These are phyloP conservation scores for Pomatostomus ruficeps DNA, from an alignment of 2,113 vertebrate genomes.

Conservation along the genomic window DNA sequence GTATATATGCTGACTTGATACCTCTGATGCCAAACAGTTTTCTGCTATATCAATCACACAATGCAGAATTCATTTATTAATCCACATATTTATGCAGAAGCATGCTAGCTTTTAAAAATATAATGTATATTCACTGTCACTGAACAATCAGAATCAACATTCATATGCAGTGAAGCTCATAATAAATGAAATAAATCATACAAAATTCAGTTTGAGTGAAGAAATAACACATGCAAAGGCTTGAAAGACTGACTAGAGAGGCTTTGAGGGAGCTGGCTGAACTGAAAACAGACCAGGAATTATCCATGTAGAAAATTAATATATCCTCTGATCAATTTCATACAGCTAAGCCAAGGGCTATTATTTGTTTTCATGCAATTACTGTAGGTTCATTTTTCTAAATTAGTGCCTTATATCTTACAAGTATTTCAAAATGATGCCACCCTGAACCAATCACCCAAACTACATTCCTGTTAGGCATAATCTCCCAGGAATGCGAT, in stretches of 20 bases:
- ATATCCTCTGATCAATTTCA: constrained; percentile 48
- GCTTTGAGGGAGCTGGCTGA: not conserved
- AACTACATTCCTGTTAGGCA: constrained; percentile 27
- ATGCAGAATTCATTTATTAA: not conserved
- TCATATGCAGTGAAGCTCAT: not conserved
- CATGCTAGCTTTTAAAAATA: not conserved
- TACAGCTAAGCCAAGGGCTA: constrained; percentile 7
- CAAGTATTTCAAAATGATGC: constrained; percentile 17
- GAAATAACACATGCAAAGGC: not conserved
- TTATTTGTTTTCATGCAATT: constrained; percentile 37
- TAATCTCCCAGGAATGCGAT: constrained; percentile 40
- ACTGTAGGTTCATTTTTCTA: constrained; percentile 39
- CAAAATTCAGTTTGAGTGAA: not conserved
- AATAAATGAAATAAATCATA: not conserved
- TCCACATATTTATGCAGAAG: not conserved
- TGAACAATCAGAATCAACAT: not conserved
- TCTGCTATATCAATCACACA: not conserved
- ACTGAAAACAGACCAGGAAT: not conserved
- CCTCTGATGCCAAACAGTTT: not conserved
- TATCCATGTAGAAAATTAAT: constrained; percentile 30
- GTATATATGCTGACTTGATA: not conserved
- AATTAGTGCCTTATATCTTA: constrained; percentile 37
- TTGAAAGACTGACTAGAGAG: not conserved
- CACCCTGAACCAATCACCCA: constrained; percentile 47
- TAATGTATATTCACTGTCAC: not conserved